Evolutionary conservation across 2,797 vertebrate genomes (phyloP).

Genomic region (Danio aesculapii): DNA sequence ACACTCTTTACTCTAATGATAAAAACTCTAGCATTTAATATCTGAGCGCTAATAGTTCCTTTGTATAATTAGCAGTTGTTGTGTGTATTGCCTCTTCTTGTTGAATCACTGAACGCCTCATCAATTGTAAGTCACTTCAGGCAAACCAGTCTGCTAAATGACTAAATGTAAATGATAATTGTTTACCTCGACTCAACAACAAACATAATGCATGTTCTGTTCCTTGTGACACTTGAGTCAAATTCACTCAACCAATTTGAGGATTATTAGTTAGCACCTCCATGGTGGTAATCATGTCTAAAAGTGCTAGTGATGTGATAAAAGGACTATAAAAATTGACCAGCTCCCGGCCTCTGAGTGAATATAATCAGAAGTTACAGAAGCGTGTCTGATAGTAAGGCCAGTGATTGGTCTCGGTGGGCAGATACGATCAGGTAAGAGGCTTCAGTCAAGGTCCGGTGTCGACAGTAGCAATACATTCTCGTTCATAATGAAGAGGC

Average conservation of each 20-base stretch:
- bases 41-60: too few relatives aligned
- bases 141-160: too few relatives aligned
- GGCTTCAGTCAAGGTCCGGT: conserved; percentile 17
- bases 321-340: conserved; percentile 33
- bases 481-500: conserved; percentile 30
- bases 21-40: too few relatives aligned
- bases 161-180: too few relatives aligned
- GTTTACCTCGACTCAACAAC: not conserved
- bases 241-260: not conserved
- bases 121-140: too few relatives aligned
- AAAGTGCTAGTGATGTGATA: conserved; percentile 7
- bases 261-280: not conserved
- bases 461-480: conserved; percentile 18
- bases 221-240: not conserved
- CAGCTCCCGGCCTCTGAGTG: conserved; percentile 1
- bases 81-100: too few relatives aligned
- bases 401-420: not conserved
- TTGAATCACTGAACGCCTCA: too few relatives aligned
- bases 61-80: too few relatives aligned
- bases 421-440: conserved; percentile 13
- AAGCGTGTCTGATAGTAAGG: conserved; percentile 33
- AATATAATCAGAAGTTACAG: conserved; percentile 41
- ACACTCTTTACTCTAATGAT: too few relatives aligned
- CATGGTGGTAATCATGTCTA: conserved; percentile 11
- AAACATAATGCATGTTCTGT: not conserved